These are phyloP conservation scores for Polyommatus iphigenia DNA, from an alignment of 2,888 invertebrate species.

Conservation along the genomic window DNA sequence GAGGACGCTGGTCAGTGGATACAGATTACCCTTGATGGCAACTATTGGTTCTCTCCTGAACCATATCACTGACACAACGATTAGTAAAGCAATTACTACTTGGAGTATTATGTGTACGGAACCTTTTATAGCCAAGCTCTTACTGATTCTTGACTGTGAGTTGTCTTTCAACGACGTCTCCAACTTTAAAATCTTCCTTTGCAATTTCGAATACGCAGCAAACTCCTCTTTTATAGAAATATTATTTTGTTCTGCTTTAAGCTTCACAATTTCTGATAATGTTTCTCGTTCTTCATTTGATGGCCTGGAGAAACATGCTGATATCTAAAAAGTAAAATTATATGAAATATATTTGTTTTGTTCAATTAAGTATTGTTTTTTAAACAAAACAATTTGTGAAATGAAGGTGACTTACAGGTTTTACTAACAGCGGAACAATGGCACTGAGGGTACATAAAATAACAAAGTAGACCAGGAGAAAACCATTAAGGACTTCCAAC, in stretches of 20 bases:
- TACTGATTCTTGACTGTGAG: constrained; percentile 62
- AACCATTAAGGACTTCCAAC: constrained; percentile 73
- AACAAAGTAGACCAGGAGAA: constrained; percentile 68
- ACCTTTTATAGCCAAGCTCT: constrained; percentile 64
- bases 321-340: constrained; percentile 59
- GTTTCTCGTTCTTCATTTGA: constrained; percentile 66
- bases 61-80: constrained; percentile 66
- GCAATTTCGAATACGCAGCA: constrained; percentile 80
- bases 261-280: constrained; percentile 60
- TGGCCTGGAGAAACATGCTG: constrained; percentile 70
- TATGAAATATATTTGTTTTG: too few species aligned
- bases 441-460: constrained; percentile 70
- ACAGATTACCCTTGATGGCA: constrained; percentile 62
- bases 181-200: constrained; percentile 78
- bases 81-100: constrained; percentile 55
- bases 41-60: constrained; percentile 70
- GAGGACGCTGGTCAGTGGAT: constrained; percentile 64
- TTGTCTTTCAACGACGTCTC: constrained; percentile 69
- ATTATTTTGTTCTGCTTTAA: constrained; percentile 70
- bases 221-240: constrained; percentile 81
- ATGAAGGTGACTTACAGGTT: constrained; percentile 68
- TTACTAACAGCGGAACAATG: constrained; percentile 67
- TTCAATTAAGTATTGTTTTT: too few species aligned
- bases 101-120: constrained; percentile 62
- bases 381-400: not conserved